phyloP scores from a whole-genome alignment of 30 jellyfish, hydroid and myxozoan genomes.

The Mastigias papua region DNA sequence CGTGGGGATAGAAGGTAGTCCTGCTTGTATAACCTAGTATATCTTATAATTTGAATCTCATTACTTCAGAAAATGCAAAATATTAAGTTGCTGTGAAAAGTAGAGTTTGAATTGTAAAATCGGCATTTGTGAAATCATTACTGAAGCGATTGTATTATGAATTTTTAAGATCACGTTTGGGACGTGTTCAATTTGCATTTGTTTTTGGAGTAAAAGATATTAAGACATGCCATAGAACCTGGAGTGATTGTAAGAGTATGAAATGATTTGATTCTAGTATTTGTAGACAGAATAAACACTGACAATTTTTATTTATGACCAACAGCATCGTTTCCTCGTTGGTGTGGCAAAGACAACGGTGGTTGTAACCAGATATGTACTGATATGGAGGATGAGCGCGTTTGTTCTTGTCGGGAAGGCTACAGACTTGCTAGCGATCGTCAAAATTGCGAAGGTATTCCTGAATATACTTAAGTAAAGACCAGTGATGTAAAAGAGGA shows the following conservation, averaged over 20 bases:
- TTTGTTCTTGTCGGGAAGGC: slow-evolving; percentile 7
- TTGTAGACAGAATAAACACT: neutral
- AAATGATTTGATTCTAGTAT: neutral
- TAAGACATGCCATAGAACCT: neutral
- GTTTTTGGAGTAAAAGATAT: too few relatives aligned
- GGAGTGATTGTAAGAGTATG: neutral
- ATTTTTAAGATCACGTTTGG: too few relatives aligned
- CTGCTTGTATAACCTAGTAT: too few relatives aligned
- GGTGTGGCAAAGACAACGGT: slow-evolving; percentile 16
- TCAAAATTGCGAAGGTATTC: slow-evolving; percentile 2
- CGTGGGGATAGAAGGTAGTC: too few relatives aligned
- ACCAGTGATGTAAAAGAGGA: too few relatives aligned
- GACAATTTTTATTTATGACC: neutral
- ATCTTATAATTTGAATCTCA: too few relatives aligned
- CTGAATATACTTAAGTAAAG: neutral
- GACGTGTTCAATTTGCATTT: too few relatives aligned
- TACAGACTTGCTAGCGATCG: neutral
- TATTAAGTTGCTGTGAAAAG: too few relatives aligned
- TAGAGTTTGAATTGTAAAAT: too few relatives aligned
- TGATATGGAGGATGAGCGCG: neutral
- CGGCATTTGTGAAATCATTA: too few relatives aligned
- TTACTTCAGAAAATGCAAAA: too few relatives aligned
- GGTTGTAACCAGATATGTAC: slow-evolving; percentile 19
- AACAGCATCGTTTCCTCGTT: neutral
- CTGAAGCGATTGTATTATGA: too few relatives aligned